phyloP scores from a whole-genome alignment of 2,888 invertebrate genomes.

The Cataglyphis rosenhaueri region DNA sequence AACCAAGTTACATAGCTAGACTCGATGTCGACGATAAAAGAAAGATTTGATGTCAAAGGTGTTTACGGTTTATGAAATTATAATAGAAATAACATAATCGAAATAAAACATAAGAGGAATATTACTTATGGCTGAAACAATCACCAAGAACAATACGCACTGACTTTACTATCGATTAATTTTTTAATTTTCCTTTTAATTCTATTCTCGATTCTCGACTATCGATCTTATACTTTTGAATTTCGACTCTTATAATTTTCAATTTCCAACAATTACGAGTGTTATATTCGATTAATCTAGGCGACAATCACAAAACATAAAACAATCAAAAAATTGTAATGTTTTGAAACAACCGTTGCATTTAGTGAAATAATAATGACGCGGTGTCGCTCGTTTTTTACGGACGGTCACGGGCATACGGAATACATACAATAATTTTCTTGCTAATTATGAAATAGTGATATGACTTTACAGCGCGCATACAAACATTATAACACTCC shows the following conservation, averaged over 20 bases:
- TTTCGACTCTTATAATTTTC: not conserved
- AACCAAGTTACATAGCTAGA: constrained; percentile 22
- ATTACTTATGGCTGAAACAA: constrained; percentile 36
- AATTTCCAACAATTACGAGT: not conserved
- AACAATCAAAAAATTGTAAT: constrained; percentile 37
- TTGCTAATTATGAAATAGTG: constrained; percentile 81
- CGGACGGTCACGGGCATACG: constrained; percentile 55
- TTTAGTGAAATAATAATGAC: constrained; percentile 75
- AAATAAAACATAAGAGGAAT: constrained; percentile 36
- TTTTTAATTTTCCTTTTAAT: not conserved
- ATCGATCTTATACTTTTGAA: not conserved
- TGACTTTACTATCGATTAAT: constrained; percentile 19
- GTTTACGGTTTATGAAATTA: constrained; percentile 61
- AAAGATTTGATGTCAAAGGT: constrained; percentile 67
- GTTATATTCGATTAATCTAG: not conserved
- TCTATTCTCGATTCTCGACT: not conserved
- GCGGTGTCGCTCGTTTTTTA: constrained; percentile 68
- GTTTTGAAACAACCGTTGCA: constrained; percentile 11
- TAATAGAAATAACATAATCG: constrained; percentile 35
- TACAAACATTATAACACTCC: constrained; percentile 79
- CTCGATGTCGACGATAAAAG: constrained; percentile 62
- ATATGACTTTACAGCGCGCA: constrained; percentile 73
- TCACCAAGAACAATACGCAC: not conserved
- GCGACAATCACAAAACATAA: constrained; percentile 23
- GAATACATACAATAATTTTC: constrained; percentile 72